Evolutionary conservation across 2,888 invertebrate genomes (phyloP).

Genomic region (Clunio marinus): DNA sequence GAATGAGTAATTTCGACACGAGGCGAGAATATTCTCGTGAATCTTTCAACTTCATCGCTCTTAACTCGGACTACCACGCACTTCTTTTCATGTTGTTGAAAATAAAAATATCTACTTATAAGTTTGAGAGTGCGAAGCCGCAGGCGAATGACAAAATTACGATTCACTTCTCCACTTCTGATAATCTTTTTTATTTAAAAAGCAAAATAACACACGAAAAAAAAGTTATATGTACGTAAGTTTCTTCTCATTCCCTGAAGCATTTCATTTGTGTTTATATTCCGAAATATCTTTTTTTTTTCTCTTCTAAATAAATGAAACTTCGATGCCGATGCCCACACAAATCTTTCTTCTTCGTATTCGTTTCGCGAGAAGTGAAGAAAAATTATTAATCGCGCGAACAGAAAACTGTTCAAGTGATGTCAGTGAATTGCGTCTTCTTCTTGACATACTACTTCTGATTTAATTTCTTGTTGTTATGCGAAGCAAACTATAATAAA

Average conservation of each 20-base stretch:
- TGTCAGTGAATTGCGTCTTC: conserved; percentile 25
- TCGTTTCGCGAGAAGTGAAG: neutral
- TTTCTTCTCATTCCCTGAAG: no score
- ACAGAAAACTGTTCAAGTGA: conserved; percentile 25
- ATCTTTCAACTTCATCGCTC: neutral
- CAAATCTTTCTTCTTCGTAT: conserved; percentile 10
- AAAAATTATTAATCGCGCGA: conserved; percentile 35
- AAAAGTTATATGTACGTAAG: no score
- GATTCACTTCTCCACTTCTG: neutral
- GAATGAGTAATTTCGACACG: no score
- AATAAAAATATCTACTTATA: no score
- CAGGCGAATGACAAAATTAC: neutral
- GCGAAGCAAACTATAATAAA: neutral
- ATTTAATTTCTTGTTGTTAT: conserved; percentile 36
- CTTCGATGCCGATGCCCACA: conserved; percentile 38
- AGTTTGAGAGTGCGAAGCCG: neutral
- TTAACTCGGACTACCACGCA: conserved; percentile 3
- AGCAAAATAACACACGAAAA: no score
- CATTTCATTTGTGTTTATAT: no score
- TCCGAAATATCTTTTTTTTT: conserved; percentile 6
- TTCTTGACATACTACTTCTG: conserved; percentile 21
- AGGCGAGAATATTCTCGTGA: neutral
- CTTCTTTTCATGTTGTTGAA: neutral
- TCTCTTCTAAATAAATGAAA: conserved; percentile 29
- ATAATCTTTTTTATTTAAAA: no score